These are phyloP conservation scores for Orestias chungarensis DNA, from an alignment of 2,797 vertebrate species.

Conservation along the genomic window DNA sequence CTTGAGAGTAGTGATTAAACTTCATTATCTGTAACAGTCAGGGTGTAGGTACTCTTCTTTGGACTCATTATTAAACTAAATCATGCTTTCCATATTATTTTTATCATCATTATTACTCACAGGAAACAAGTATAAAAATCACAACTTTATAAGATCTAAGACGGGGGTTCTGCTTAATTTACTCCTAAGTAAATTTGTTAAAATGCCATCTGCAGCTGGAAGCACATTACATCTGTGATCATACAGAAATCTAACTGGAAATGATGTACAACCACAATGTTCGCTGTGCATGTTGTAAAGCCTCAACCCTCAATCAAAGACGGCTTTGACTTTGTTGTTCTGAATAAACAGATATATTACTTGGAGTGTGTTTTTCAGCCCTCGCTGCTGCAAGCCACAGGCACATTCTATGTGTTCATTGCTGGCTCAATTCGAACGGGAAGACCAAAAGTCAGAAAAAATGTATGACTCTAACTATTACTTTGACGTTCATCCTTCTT, in stretches of 20 bases:
- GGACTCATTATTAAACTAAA: conserved; percentile 35
- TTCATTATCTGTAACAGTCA: conserved; percentile 28
- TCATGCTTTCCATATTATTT: conserved; percentile 2
- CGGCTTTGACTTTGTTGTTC: conserved; percentile 61
- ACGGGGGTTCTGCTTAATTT: conserved; percentile 15
- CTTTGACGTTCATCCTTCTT: conserved; percentile 4
- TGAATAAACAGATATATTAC: conserved; percentile 64
- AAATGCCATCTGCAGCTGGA: conserved; percentile 10
- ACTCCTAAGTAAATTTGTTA: conserved; percentile 12
- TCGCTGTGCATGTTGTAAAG: conserved; percentile 42
- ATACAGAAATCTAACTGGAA: conserved; percentile 29
- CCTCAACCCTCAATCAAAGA: conserved; percentile 57
- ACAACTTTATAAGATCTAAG: conserved; percentile 21
- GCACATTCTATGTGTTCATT: conserved; percentile 39
- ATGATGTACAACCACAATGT: conserved; percentile 34
- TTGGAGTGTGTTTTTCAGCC: conserved; percentile 53
- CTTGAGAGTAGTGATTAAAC: conserved; percentile 14
- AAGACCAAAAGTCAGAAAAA: conserved; percentile 4
- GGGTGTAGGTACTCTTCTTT: conserved; percentile 1
- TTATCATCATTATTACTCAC: conserved; percentile 23
- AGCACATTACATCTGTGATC: conserved; percentile 19
- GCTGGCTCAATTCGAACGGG: conserved; percentile 18
- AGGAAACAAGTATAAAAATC: conserved; percentile 16
- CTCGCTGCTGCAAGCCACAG: conserved; percentile 38
- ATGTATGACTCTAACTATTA: conserved; percentile 16